Percentiles rank a stretch among this genome's conserved stretches.
Conservation (phyloP, 2,113 vertebrate species). For the Centropus bengalensis region DNA sequence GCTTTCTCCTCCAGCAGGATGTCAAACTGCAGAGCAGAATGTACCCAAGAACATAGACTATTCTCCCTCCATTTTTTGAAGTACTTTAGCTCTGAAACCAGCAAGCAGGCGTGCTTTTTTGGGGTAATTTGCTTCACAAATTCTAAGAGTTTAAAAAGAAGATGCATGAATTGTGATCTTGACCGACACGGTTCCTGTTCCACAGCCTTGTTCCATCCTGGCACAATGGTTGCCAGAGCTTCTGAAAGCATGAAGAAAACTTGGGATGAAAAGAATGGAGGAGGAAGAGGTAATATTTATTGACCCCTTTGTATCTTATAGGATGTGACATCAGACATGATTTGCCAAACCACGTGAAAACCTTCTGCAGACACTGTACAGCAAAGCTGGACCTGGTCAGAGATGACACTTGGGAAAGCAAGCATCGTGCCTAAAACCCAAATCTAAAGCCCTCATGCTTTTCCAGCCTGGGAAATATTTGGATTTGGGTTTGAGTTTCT, state of each 20-base stretch:
- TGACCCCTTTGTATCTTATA: not conserved
- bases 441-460: not conserved
- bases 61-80: not conserved
- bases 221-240: not conserved
- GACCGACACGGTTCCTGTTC: not conserved
- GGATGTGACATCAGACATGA: not conserved
- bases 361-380: not conserved
- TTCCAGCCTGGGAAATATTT: not conserved
- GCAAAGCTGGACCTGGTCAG: not conserved
- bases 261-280: not conserved
- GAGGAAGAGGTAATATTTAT: not conserved
- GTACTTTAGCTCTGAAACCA: not conserved
- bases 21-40: not conserved
- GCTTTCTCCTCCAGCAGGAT: slow-evolving; percentile 40
- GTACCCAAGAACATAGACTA: not conserved
- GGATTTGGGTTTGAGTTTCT: not conserved
- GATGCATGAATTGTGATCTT: not conserved
- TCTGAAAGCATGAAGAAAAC: not conserved
- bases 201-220: not conserved
- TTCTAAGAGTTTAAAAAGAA: not conserved
- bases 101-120: not conserved
- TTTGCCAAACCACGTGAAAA: not conserved
- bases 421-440: not conserved
- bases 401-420: not conserved
- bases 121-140: not conserved